Evolutionary conservation across 2,888 invertebrate species (phyloP), one percentile per base, ranked within the genome.

Genomic region (Doris montereyensis): DNA sequence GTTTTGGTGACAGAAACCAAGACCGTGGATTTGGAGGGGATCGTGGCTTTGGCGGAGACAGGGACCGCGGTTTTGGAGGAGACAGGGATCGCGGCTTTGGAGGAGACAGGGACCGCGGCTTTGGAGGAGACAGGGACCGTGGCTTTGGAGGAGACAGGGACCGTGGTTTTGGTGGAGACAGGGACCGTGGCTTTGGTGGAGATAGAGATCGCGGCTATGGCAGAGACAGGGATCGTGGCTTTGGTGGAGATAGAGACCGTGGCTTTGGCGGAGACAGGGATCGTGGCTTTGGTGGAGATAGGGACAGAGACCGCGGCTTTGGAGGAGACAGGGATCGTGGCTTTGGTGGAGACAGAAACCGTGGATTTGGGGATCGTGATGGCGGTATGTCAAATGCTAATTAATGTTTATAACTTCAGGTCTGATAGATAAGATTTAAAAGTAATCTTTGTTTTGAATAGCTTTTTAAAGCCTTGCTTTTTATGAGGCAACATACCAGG

Each of bases 281-380:
- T 74, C 85, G 91, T 75, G 83, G 88, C 5, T 82, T 86, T 73
- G 87, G 87, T 80, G 87, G 58, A 13, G 77, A 62, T 62, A 13
- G n/a, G 21, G 24, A 13, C 60, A 58, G 79, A 10, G 81, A 78
- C 70, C 85, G 91, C 73, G 83, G 88, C 5, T 82, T 86, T 73
- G 87, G 87, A 79, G 87, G 58, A 13, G 77, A 62, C n/a, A 62
- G 62, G 21, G 62, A 62, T 21, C 8, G 52, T 41, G 52, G 52
- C 52, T 41, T 10, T 41, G 52, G 52, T 41, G 52, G 52, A 41
- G 52, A 41, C 17, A 62, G 62, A 24, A 21, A 62, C 62, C 5
- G 52, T 17, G 17, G 52, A 41, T n/a, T n/a, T n/a, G n/a, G n/a
- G n/a, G n/a, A n/a, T n/a, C n/a, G n/a, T n/a, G n/a, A n/a, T n/a